Percentiles rank a stretch among this genome's conserved stretches.
Conservation (phyloP, 2,797 vertebrate species). For the Nasua narica region DNA sequence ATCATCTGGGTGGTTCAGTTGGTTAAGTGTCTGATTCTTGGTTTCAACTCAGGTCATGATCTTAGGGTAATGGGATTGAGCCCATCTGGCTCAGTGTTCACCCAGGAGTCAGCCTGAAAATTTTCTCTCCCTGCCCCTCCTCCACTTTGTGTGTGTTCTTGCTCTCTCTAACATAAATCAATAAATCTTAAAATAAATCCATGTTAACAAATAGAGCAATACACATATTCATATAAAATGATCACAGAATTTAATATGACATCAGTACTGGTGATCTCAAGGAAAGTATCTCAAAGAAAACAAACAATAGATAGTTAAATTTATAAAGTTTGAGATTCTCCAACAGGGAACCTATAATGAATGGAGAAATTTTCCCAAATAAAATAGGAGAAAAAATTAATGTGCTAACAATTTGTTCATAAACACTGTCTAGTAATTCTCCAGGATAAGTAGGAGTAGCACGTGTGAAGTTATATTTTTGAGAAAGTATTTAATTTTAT, state of each 20-base stretch:
- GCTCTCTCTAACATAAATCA: background rate
- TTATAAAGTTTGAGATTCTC: background rate
- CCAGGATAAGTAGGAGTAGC: background rate
- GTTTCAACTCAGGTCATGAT: background rate
- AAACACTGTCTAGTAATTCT: background rate
- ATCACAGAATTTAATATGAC: background rate
- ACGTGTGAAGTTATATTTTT: background rate
- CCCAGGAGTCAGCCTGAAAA: background rate
- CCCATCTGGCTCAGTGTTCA: too few relatives aligned
- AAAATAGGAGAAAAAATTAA: background rate
- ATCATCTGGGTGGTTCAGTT: background rate
- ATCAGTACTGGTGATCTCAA: background rate
- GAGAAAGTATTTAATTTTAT: background rate
- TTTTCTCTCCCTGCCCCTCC: background rate
- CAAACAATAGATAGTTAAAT: background rate
- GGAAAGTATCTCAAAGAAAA: background rate
- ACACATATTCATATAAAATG: background rate
- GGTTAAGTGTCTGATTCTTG: background rate
- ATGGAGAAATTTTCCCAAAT: background rate
- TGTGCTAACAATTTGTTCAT: background rate
- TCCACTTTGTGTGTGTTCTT: background rate
- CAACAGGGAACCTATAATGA: background rate
- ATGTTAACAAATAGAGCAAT: background rate
- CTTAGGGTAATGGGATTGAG: background rate
- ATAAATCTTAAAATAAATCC: background rate